Percentiles rank a stretch among this genome's conserved stretches.
phyloP scores from a whole-genome alignment of 2,797 vertebrate genomes.

The Sebastes steindachneri region DNA sequence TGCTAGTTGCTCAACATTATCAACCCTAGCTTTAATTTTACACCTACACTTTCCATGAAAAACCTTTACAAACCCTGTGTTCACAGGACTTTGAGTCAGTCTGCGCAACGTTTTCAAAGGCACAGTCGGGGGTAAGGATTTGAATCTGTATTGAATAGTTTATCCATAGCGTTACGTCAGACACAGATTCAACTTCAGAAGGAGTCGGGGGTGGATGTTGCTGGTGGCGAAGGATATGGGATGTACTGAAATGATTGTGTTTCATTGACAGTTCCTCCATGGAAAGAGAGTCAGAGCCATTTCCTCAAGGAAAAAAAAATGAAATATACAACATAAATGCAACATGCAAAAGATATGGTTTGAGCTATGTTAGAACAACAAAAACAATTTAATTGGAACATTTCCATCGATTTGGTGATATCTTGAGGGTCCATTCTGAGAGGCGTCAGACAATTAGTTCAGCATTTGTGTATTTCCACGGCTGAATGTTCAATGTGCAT shows the following conservation, averaged over 20 bases:
- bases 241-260: conserved; percentile 39
- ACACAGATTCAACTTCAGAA: conserved; percentile 43
- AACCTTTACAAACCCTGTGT: background rate
- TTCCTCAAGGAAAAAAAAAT: background rate
- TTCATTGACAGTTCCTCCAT: conserved; percentile 22
- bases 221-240: conserved; percentile 35
- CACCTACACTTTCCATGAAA: conserved; percentile 4
- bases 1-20: too few relatives aligned
- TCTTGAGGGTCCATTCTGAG: background rate
- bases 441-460: background rate
- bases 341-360: background rate
- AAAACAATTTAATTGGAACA: background rate
- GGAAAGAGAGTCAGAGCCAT: conserved; percentile 25
- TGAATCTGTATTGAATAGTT: conserved; percentile 51
- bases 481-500: background rate
- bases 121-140: conserved; percentile 24
- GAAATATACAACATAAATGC: background rate
- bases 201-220: conserved; percentile 44
- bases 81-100: background rate
- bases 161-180: conserved; percentile 24
- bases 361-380: conserved; percentile 12
- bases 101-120: conserved; percentile 19
- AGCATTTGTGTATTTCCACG: conserved; percentile 11
- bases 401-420: background rate
- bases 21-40: background rate